Evolutionary conservation across 2,888 invertebrate genomes (phyloP).

Genomic region (Bimastos eiseni): DNA sequence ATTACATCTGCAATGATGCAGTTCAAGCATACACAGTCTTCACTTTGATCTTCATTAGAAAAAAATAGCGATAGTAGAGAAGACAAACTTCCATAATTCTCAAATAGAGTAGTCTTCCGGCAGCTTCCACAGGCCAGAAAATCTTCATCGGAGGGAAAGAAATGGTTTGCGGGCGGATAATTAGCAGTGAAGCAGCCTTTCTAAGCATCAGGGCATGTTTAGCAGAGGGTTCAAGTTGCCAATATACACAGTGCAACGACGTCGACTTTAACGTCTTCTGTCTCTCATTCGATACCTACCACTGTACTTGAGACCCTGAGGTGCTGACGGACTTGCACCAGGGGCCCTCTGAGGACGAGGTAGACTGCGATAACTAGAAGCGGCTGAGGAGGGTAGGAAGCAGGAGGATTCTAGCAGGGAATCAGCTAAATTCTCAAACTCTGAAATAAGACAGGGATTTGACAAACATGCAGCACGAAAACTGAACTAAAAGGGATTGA

Average conservation of each 20-base stretch:
- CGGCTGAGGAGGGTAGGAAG: not conserved
- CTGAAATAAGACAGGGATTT: slow-evolving; percentile 1
- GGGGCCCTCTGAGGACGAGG: not conserved
- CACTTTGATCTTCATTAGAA: no score
- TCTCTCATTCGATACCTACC: not conserved
- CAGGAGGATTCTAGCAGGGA: not conserved
- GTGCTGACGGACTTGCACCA: not conserved
- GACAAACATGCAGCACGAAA: not conserved
- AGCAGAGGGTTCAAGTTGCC: not conserved
- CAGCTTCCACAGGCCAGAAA: no score
- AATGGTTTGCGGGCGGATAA: no score
- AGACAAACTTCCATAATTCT: no score
- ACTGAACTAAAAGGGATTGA: not conserved
- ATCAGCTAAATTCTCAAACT: slow-evolving; percentile 10
- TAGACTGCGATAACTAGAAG: not conserved
- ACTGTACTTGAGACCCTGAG: not conserved
- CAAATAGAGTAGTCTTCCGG: no score
- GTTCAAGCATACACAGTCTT: no score
- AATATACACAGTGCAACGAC: not conserved
- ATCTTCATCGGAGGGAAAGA: no score
- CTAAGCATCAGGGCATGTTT: no score
- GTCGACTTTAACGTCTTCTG: not conserved
- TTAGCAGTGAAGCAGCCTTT: no score
- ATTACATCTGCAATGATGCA: no score
- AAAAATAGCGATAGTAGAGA: no score